These are phyloP conservation scores for Anthopleura xanthogrammica DNA, from an alignment of 92 coral and sea anemone genomes.

Conservation along the genomic window DNA sequence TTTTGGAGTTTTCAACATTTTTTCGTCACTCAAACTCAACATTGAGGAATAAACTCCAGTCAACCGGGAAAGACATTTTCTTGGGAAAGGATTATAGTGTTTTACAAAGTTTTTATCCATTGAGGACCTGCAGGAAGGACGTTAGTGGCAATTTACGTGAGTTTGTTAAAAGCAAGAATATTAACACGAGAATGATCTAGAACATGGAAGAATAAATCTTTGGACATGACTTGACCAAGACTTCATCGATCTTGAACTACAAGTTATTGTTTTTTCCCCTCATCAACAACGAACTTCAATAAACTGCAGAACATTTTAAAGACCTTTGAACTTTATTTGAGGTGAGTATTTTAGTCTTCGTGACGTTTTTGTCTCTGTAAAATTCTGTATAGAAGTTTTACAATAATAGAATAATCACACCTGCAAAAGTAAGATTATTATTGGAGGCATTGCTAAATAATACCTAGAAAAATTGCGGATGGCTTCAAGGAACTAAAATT, in stretches of 20 bases:
- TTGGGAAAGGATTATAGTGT: not conserved
- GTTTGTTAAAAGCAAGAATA: not conserved
- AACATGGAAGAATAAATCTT: not conserved
- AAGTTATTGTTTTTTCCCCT: not conserved
- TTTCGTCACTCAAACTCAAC: not conserved
- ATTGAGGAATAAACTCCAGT: not conserved
- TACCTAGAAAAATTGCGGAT: not conserved
- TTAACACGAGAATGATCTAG: constrained; percentile 18
- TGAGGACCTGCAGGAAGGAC: not conserved
- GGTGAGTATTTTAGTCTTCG: constrained; percentile 11
- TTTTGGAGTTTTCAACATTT: not conserved
- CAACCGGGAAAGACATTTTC: not conserved
- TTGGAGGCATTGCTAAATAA: not conserved
- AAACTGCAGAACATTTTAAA: not conserved
- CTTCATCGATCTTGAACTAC: not conserved
- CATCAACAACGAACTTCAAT: not conserved
- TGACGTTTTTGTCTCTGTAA: not conserved
- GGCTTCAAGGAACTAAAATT: no score
- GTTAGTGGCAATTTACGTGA: not conserved
- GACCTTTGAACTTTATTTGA: constrained; percentile 28
- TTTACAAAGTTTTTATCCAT: not conserved
- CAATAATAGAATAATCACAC: not conserved
- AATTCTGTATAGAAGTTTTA: not conserved
- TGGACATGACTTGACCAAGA: constrained; percentile 11
- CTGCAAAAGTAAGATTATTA: not conserved